Conservation (phyloP, 2,797 vertebrate species). For the Helarctos malayanus region DNA sequence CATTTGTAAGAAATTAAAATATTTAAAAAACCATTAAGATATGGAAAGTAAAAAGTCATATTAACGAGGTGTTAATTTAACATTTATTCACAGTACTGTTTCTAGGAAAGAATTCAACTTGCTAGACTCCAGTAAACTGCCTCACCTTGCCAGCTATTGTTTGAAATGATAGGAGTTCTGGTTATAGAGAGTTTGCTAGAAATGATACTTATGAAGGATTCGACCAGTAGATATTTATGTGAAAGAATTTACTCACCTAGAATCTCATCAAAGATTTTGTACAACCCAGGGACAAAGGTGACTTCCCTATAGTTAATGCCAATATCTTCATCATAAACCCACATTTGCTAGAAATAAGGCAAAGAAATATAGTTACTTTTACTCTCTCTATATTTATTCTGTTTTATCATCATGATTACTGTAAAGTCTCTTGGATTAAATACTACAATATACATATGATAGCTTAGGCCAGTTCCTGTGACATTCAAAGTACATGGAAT, state of each 20-base stretch:
- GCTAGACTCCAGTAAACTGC: neutral
- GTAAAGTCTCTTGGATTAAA: neutral
- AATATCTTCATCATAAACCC: conserved; percentile 95
- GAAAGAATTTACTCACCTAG: conserved; percentile 92
- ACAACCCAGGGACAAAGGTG: conserved; percentile 98
- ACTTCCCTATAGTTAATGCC: conserved; percentile 97
- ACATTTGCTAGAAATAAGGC: conserved; percentile 95
- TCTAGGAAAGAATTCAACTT: conserved; percentile 42
- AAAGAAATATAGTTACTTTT: conserved; percentile 8
- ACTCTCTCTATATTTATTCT: neutral
- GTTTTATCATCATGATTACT: neutral
- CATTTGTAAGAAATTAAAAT: conserved; percentile 58
- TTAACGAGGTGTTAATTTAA: conserved; percentile 51
- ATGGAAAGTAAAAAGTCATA: conserved; percentile 1
- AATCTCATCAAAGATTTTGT: conserved; percentile 99
- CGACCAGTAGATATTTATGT: conserved; percentile 14
- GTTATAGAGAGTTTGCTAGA: neutral
- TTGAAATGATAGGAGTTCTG: conserved; percentile 32
- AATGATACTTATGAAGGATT: neutral
- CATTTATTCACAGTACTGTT: conserved; percentile 2
- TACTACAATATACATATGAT: neutral
- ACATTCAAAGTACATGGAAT: neutral
- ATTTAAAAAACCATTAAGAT: conserved; percentile 54
- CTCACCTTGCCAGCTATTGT: neutral
- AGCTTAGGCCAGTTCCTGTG: neutral